A percentile compares a stretch with the other conserved stretches of the same genome.
Evolutionary conservation across 1,140 invertebrate genomes (phyloP).

Genomic region (Caenorhabditis latens): DNA sequence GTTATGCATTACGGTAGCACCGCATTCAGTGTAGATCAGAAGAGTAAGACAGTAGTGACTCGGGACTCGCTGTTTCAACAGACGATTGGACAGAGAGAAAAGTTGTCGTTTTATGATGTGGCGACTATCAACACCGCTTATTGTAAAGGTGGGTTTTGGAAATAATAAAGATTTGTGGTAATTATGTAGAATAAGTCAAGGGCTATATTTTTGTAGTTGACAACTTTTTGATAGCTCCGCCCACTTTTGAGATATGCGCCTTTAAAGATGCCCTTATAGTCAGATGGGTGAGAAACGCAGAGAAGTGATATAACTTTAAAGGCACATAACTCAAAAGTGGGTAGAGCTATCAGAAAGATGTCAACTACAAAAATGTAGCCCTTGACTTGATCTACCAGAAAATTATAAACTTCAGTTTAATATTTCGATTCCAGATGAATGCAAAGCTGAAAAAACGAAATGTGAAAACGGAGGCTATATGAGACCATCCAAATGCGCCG

Average conservation of each 20-base stretch:
- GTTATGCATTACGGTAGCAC: constrained; percentile 80
- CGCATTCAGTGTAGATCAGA: constrained; percentile 73
- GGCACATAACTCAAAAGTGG: no score
- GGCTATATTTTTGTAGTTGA: no score
- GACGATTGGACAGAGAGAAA: constrained; percentile 76
- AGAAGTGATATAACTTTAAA: no score
- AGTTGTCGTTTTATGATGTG: constrained; percentile 74
- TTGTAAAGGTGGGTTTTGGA: constrained; percentile 68
- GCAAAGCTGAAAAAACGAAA: constrained; percentile 57
- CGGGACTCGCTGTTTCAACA: constrained; percentile 71
- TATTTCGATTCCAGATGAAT: constrained; percentile 73
- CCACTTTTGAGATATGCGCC: no score
- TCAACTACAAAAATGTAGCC: background rate
- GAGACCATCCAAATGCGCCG: constrained; percentile 72
- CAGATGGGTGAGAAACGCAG: no score
- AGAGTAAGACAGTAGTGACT: constrained; percentile 71
- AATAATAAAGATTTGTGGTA: no score
- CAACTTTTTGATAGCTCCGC: no score
- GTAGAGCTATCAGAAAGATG: no score
- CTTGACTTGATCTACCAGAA: constrained; percentile 6
- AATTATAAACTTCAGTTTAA: no score
- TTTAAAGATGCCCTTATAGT: no score
- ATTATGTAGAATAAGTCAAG: no score
- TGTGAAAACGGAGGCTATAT: constrained; percentile 76
- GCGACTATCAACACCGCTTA: constrained; percentile 75